A percentile compares a stretch with the other conserved stretches of the same genome.
These are phyloP conservation scores for Megalurothrips usitatus DNA, from an alignment of 2,888 invertebrate species.

Conservation along the genomic window DNA sequence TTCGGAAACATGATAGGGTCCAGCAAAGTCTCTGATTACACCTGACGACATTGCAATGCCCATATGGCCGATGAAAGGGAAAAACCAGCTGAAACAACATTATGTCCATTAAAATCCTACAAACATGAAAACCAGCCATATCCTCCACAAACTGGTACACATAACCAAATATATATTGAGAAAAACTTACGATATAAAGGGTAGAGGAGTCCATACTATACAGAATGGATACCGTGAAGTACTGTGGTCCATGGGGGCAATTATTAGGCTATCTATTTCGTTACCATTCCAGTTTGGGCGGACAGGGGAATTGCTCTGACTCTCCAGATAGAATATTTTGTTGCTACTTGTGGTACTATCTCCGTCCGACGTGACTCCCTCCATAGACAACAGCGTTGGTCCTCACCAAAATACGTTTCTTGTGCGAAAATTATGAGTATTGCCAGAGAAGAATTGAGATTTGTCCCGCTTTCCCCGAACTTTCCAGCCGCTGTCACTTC, in stretches of 20 bases:
- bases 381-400: neutral
- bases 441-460: neutral
- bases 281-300: constrained; percentile 7
- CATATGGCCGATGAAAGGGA: constrained; percentile 98
- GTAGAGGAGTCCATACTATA: constrained; percentile 96
- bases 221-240: constrained; percentile 72
- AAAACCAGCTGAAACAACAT: constrained; percentile 68
- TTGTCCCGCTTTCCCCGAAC: too few species aligned
- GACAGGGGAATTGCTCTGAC: neutral
- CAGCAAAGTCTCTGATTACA: constrained; percentile 95
- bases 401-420: too few species aligned
- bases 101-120: neutral
- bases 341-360: neutral
- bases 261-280: neutral
- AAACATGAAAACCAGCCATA: constrained; percentile 28
- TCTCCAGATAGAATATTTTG: constrained; percentile 2
- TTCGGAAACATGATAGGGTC: constrained; percentile 91
- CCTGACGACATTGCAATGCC: constrained; percentile 87
- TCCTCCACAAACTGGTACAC: constrained; percentile 16
- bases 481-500: too few species aligned
- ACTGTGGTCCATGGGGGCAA: constrained; percentile 33
- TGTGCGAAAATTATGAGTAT: neutral
- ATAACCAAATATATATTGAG: constrained; percentile 15
- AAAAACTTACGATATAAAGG: constrained; percentile 69
- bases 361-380: neutral